A percentile compares a stretch with the other conserved stretches of the same genome.
Conservation (phyloP, 1,140 invertebrate genomes). For the Episyrphus balteatus region DNA sequence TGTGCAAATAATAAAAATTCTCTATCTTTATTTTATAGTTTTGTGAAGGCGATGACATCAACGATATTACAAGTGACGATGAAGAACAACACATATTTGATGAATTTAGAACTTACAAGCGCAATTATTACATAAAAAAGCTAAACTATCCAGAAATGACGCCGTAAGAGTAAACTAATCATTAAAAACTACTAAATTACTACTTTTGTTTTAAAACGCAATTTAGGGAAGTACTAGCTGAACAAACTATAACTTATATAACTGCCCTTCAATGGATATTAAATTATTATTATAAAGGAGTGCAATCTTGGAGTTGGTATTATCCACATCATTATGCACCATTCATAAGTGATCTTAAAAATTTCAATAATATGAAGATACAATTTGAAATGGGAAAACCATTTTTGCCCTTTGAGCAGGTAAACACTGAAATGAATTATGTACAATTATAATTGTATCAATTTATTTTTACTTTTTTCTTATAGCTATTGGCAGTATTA, state of each 20-base stretch:
- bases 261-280: constrained; percentile 93
- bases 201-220: not conserved
- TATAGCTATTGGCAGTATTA: constrained; percentile 73
- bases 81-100: constrained; percentile 46
- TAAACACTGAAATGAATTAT: constrained; percentile 14
- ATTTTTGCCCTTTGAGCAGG: constrained; percentile 90
- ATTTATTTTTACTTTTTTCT: constrained; percentile 4
- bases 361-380: constrained; percentile 61
- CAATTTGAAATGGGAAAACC: constrained; percentile 76
- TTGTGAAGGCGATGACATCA: constrained; percentile 41
- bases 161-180: no score
- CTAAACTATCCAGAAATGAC: constrained; percentile 65
- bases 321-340: constrained; percentile 96
- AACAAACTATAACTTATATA: constrained; percentile 82
- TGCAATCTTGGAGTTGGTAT: constrained; percentile 95
- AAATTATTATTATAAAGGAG: constrained; percentile 93
- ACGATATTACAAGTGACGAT: constrained; percentile 16
- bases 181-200: no score
- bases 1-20: no score
- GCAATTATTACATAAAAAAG: constrained; percentile 86
- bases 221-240: constrained; percentile 57
- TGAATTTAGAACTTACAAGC: constrained; percentile 80
- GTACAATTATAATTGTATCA: no score
- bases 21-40: constrained; percentile 6
- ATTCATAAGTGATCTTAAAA: constrained; percentile 84